Percentiles rank a stretch among this genome's conserved stretches.
Evolutionary conservation across 1,140 invertebrate species (phyloP).

Genomic region (Lucilia sericata): DNA sequence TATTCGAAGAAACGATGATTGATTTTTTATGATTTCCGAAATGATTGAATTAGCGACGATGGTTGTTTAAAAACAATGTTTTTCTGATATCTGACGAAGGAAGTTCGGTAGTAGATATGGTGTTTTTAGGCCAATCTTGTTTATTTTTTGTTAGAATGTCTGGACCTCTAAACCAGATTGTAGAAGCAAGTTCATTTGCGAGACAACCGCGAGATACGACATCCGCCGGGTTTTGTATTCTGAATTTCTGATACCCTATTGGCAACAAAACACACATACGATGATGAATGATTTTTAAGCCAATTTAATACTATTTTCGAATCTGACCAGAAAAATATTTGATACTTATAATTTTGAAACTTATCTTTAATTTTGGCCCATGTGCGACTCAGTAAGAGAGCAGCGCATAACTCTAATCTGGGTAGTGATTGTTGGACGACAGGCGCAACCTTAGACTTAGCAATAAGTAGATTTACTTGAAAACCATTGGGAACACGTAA

Average conservation of each 20-base stretch:
- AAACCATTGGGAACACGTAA: background rate
- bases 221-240: constrained; percentile 28
- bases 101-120: background rate
- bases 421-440: background rate
- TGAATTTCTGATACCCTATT: constrained; percentile 28
- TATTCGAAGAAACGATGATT: background rate
- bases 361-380: background rate
- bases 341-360: background rate
- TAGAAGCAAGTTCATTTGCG: background rate
- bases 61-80: background rate
- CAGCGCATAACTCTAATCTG: constrained; percentile 51
- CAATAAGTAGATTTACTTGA: background rate
- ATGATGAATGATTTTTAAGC: background rate
- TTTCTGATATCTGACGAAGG: background rate
- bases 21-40: background rate
- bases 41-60: background rate
- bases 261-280: background rate
- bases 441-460: background rate
- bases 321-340: background rate
- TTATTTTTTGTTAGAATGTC: background rate
- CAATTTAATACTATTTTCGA: background rate
- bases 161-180: constrained; percentile 36
- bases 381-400: constrained; percentile 39
- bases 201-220: no score
- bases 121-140: background rate